A percentile compares a stretch with the other conserved stretches of the same genome.
These are phyloP conservation scores for Phasia obesa DNA, from an alignment of 2,888 invertebrate genomes.

Conservation along the genomic window DNA sequence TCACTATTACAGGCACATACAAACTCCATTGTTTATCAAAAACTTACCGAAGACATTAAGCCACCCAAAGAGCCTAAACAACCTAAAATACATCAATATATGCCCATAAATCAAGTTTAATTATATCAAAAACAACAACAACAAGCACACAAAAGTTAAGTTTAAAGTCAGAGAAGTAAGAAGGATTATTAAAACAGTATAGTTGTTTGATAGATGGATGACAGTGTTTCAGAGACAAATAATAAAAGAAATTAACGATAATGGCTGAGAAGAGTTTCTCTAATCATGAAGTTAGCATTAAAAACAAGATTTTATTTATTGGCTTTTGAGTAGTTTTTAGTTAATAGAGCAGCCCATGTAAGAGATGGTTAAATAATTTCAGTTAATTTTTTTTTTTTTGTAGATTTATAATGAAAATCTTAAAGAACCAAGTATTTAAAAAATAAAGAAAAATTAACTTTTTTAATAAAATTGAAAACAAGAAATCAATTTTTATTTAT, in stretches of 20 bases:
- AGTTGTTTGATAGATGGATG: conserved; percentile 7
- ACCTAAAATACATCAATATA: conserved; percentile 87
- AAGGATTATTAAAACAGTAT: conserved; percentile 7
- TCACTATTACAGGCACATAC: conserved; percentile 81
- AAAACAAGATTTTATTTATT: conserved; percentile 35
- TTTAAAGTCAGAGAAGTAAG: conserved; percentile 25
- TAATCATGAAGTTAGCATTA: background rate
- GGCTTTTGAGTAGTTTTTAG: conserved; percentile 49
- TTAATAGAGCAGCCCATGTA: conserved; percentile 53
- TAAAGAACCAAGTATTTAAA: conserved; percentile 29
- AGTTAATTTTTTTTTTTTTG: conserved; percentile 46
- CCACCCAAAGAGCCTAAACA: conserved; percentile 84
- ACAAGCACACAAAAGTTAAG: conserved; percentile 6
- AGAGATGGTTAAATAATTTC: conserved; percentile 59
- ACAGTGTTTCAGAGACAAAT: conserved; percentile 11
- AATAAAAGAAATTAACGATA: background rate
- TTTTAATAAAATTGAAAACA: conserved; percentile 31
- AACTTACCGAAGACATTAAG: conserved; percentile 89
- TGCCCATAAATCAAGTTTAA: conserved; percentile 84
- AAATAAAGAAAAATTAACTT: background rate
- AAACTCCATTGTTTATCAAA: conserved; percentile 88
- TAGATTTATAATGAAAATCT: conserved; percentile 52
- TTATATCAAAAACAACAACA: conserved; percentile 71
- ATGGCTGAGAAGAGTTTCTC: background rate
- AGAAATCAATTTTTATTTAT: conserved; percentile 41